phyloP scores from a whole-genome alignment of 2,797 vertebrate genomes.

The Channa striata region DNA sequence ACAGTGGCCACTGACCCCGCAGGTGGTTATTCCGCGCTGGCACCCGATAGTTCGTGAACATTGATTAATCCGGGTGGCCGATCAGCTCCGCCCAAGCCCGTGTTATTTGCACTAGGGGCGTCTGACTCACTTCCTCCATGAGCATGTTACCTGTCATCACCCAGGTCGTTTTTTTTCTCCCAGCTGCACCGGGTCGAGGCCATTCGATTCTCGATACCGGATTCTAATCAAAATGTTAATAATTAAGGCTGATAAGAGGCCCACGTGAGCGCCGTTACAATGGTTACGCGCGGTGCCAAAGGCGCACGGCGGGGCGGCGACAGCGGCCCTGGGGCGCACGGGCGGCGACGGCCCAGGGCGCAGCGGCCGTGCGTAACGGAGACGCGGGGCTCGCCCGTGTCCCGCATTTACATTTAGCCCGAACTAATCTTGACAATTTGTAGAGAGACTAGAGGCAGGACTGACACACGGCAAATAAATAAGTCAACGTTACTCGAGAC shows the following conservation, averaged over 20 bases:
- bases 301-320: background rate
- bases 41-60: background rate
- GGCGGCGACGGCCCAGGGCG: constrained; percentile 1
- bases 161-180: constrained; percentile 32
- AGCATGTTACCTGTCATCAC: constrained; percentile 64
- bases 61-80: constrained; percentile 6
- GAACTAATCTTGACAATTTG: constrained; percentile 72
- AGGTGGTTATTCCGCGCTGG: background rate
- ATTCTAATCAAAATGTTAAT: constrained; percentile 67
- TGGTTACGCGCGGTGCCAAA: background rate
- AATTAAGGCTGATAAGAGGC: constrained; percentile 60
- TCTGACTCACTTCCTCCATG: constrained; percentile 54
- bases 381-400: constrained; percentile 35
- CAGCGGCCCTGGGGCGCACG: constrained; percentile 8
- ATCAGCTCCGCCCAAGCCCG: constrained; percentile 41
- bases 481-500: constrained; percentile 71
- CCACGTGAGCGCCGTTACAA: constrained; percentile 21
- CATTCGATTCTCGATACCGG: constrained; percentile 33
- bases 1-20: background rate
- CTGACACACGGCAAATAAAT: constrained; percentile 76
- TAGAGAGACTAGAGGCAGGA: constrained; percentile 51
- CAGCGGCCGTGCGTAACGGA: constrained; percentile 59
- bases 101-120: constrained; percentile 54
- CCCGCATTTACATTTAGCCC: constrained; percentile 57
- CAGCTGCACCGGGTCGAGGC: constrained; percentile 38